Evolutionary conservation across 2,888 invertebrate species (phyloP).

Genomic region (Gryllus longicercus): DNA sequence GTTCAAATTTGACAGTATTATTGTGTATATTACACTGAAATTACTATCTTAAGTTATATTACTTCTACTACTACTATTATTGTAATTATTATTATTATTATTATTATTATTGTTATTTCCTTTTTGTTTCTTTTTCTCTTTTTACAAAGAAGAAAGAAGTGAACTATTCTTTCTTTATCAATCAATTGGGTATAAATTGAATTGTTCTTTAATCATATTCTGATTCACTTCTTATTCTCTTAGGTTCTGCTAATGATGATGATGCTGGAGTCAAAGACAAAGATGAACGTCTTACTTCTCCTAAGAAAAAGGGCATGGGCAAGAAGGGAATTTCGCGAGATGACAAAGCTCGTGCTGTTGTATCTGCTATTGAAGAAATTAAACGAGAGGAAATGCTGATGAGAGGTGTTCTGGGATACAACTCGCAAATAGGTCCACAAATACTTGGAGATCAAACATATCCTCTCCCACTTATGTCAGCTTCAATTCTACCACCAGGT

Average conservation of each 20-base stretch:
- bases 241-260: slow-evolving; percentile 21
- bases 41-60: no score
- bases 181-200: no score
- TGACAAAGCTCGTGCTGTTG: slow-evolving; percentile 35
- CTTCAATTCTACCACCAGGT: slow-evolving; percentile 27
- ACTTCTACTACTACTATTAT: no score
- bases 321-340: slow-evolving; percentile 33
- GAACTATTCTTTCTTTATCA: no score
- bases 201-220: not conserved
- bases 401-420: slow-evolving; percentile 31
- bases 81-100: no score
- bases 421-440: slow-evolving; percentile 21
- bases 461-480: slow-evolving; percentile 31
- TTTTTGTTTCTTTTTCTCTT: not conserved
- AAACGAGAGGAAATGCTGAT: slow-evolving; percentile 36
- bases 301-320: slow-evolving; percentile 30
- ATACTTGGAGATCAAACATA: slow-evolving; percentile 29
- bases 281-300: not conserved
- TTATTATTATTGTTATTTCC: not conserved
- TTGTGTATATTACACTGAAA: no score
- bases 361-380: slow-evolving; percentile 38
- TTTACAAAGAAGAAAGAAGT: no score
- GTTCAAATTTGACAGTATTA: no score
- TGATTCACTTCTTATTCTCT: not conserved
- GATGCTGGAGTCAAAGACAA: not conserved